A percentile compares a stretch with the other conserved stretches of the same genome.
Conservation (phyloP, 2,113 vertebrate species). For the Tyrannus savana region DNA sequence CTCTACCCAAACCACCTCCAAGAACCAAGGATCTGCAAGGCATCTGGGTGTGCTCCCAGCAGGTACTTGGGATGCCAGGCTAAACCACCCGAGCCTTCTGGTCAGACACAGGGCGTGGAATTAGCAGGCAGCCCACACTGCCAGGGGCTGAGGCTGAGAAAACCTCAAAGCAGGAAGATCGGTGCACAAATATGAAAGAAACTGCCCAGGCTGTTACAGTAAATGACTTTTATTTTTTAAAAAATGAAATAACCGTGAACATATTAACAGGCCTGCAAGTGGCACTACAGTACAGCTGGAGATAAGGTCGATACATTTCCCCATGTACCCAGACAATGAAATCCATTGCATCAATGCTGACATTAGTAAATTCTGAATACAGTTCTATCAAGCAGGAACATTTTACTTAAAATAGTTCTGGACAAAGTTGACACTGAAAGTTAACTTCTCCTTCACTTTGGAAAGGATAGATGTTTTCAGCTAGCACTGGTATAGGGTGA, state of each 20-base stretch:
- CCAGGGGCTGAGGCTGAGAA: neutral
- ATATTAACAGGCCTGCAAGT: conserved; percentile 84
- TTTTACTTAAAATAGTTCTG: conserved; percentile 80
- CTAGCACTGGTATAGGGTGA: conserved; percentile 68
- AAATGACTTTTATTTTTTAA: conserved; percentile 83
- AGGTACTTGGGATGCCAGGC: fast-evolving
- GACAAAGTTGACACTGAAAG: conserved; percentile 76
- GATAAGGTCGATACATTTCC: conserved; percentile 78
- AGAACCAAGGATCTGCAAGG: neutral
- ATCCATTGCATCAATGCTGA: conserved; percentile 76
- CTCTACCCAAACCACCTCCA: neutral
- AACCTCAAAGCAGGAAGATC: neutral
- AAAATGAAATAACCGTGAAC: conserved; percentile 82
- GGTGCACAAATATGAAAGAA: neutral
- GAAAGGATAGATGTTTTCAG: conserved; percentile 70
- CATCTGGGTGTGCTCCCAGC: neutral
- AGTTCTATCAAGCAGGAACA: conserved; percentile 77
- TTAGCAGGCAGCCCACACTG: neutral
- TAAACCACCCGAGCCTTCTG: neutral
- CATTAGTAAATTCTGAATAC: conserved; percentile 75
- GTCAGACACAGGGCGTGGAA: neutral
- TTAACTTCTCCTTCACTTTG: conserved; percentile 68
- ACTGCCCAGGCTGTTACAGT: conserved; percentile 70
- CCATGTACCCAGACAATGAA: conserved; percentile 75
- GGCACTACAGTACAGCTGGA: conserved; percentile 82